Base-by-base conservation (phyloP, 2,888 invertebrate species). In the Synanthedon andrenaeformis region DNA sequence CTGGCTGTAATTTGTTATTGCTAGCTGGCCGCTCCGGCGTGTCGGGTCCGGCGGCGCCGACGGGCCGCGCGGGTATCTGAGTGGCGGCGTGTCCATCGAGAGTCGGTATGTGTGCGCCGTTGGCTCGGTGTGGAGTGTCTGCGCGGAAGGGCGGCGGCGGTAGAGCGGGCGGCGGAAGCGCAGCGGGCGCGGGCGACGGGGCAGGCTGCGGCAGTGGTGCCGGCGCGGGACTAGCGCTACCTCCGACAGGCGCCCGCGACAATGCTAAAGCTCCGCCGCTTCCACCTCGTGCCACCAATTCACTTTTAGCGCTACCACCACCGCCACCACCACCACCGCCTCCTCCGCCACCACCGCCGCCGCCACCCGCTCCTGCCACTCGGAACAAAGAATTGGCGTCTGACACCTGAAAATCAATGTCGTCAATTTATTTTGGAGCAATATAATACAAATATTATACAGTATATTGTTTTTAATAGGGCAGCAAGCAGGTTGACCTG, bases 101-200 rank as follows among this genome's bases (percentile, higher is more conserved):
- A n/a, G 84, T 69, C 51, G 87, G 82, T 61, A 85, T 85, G 72
- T 84, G 82, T 13, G 85, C 85, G 59, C 80, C 74, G 66, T 72
- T 81, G 57, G 79, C 67, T 35, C 83, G 73, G 61, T 82, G 81
- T 45, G 82, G 82, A 13, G 82, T 77, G 66, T 84, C 84, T 63
- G 81, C 81, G 76, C 90, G 89, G 77, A 90, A 91, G 62, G 90
- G 89, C 64, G 90, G 90, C 65, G 91, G 91, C 60, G 90, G 91
- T 62, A 90, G 85, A 62, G 90, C 90, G 65, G 91, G 90, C 64
- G 91, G 90, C 59, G 91, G 91, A 65, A 91, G 84, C 62, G 90
- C 89, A 66, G 92, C 91, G 66, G 92, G 92, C 69, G 93, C 92
- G 65, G 92, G 92, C 66, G 92, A 91, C 57, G 92, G 92, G 62